Conservation (phyloP, 2,113 vertebrate species). For the Echinops telfairi region DNA sequence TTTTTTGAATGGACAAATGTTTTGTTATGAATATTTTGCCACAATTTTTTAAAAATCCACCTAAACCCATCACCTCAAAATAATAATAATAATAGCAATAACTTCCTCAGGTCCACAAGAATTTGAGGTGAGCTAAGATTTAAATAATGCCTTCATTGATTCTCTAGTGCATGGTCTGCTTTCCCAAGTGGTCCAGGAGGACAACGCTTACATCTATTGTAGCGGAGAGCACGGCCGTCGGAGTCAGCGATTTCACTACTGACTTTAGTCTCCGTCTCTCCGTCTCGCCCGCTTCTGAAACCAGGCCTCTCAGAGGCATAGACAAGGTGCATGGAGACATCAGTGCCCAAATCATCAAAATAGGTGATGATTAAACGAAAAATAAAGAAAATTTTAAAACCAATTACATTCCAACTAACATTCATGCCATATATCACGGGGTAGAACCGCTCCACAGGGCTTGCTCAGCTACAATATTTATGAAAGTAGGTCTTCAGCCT, state of each 20-base stretch:
- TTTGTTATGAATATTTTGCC: neutral
- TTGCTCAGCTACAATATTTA: neutral
- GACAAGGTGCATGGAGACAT: neutral
- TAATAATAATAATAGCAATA: neutral
- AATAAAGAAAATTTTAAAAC: neutral
- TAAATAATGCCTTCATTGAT: neutral
- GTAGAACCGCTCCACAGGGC: neutral
- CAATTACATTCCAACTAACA: neutral
- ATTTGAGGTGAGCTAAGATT: neutral
- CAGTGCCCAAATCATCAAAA: neutral
- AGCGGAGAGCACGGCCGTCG: neutral
- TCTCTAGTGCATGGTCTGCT: neutral
- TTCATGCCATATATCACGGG: neutral
- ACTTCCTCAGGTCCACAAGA: neutral
- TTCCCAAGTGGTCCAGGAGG: neutral
- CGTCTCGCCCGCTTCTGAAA: neutral
- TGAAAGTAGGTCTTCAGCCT: neutral
- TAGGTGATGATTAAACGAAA: neutral
- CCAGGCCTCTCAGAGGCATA: conserved; percentile 37
- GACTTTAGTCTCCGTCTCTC: neutral
- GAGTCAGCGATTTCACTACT: neutral
- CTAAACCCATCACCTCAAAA: neutral
- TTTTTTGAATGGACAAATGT: neutral
- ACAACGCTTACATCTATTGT: neutral
- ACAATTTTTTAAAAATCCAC: neutral